Evolutionary conservation across 2,113 vertebrate genomes (phyloP).

Genomic region (Felis catus): F.catus_Fca126_mat1.0 CM031426.1:23555501-23556000

Average conservation of each 20-base stretch:
- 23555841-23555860: background rate
- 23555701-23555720: background rate
- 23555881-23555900: background rate
- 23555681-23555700: background rate
- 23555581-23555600: background rate
- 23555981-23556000: accelerated
- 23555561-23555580: background rate
- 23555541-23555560: background rate
- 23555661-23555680: background rate
- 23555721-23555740: background rate
- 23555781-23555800: background rate
- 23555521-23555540: background rate
- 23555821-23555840: background rate
- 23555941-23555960: background rate
- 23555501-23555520: background rate
- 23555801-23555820: background rate
- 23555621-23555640: background rate
- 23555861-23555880: background rate
- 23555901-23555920: background rate
- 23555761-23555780: background rate
- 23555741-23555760: background rate
- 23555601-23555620: background rate
- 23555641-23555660: background rate
- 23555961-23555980: background rate
- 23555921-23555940: background rate